Base-by-base conservation (phyloP, 2,888 invertebrate species). In the Drosophila suboccidentalis region DNA sequence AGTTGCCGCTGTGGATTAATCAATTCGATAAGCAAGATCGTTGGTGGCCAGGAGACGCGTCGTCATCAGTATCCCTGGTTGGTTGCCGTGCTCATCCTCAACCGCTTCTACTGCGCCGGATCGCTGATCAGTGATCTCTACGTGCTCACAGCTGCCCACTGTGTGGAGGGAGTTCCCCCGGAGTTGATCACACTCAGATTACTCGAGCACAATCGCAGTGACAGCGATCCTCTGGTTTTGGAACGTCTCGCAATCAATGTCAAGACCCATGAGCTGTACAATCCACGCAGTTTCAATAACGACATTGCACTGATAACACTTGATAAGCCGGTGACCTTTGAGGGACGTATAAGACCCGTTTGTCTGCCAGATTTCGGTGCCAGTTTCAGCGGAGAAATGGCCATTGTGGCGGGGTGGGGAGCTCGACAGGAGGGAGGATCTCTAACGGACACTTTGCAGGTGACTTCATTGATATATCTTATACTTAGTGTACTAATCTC, bases 241-340 rank as follows among this genome's bases (percentile, higher is more conserved):
- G 68, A 89, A 34, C 78, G 89, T 54, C 43, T 15, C 67, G 93
- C 94, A 1, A 86, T 86, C n/a, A 91, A 91, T 49, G 92, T 95
- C 2, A 92, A 94, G 44, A 92, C 92, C 17, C 96, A 96, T 84
- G 93, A 94, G 46, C 93, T 94, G 0, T 97, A 97, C 92, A 95
- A 95, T 81, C 94, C 94, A 2, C 93, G 94, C 3, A 96, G 94
- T 61, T 97, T 96, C 86, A 96, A 97, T 47, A 96, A 97, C 86
- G 97, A 97, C 80, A 96, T 97, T 66, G 97, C 97, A 0, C 91
- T 97, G 13, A 88, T 97, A 9, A 94, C 94, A 78, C 91, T 97
- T 44, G 94, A 95, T 64, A 91, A 94, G 50, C 93, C 94, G 70
- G 93, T 96, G 2, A 90, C 92, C 43, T 93, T 95, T 44, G 92